These are phyloP conservation scores for Streblospio benedicti DNA, from an alignment of 1,140 invertebrate species.

Conservation along the genomic window DNA sequence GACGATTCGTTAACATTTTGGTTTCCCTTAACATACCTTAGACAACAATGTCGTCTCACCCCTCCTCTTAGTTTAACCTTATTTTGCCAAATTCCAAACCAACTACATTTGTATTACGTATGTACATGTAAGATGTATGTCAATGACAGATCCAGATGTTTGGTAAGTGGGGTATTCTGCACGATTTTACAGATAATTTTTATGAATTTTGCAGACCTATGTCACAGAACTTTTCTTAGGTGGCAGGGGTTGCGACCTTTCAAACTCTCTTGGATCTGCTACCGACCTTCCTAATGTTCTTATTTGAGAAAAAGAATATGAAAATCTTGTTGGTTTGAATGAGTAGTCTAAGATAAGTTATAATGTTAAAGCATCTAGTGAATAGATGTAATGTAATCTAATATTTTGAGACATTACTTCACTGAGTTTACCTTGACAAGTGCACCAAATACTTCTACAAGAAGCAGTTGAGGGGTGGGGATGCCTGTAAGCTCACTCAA, in stretches of 20 bases:
- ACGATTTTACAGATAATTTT: too few relatives aligned
- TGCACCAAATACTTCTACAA: conserved; percentile 62
- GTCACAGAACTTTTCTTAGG: too few relatives aligned
- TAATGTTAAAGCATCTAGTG: not conserved
- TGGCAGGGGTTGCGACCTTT: not conserved
- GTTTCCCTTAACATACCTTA: too few relatives aligned
- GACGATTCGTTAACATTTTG: too few relatives aligned
- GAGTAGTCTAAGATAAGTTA: not conserved
- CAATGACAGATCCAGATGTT: too few relatives aligned
- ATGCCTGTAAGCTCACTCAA: conserved; percentile 59
- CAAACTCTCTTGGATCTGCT: not conserved
- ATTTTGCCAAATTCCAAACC: too few relatives aligned
- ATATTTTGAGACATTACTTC: not conserved
- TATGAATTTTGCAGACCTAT: too few relatives aligned
- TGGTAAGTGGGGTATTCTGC: too few relatives aligned
- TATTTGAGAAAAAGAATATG: not conserved
- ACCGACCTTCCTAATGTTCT: not conserved
- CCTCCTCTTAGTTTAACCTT: too few relatives aligned
- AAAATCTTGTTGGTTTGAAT: not conserved
- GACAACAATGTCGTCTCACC: too few relatives aligned
- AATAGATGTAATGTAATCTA: not conserved
- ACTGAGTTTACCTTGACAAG: conserved; percentile 53
- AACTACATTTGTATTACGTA: too few relatives aligned
- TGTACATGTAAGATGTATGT: too few relatives aligned
- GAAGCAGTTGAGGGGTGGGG: conserved; percentile 54